Percentiles rank a stretch among this genome's conserved stretches.
Evolutionary conservation across 2,888 invertebrate species (phyloP).

Genomic region (Leucania comma): DNA sequence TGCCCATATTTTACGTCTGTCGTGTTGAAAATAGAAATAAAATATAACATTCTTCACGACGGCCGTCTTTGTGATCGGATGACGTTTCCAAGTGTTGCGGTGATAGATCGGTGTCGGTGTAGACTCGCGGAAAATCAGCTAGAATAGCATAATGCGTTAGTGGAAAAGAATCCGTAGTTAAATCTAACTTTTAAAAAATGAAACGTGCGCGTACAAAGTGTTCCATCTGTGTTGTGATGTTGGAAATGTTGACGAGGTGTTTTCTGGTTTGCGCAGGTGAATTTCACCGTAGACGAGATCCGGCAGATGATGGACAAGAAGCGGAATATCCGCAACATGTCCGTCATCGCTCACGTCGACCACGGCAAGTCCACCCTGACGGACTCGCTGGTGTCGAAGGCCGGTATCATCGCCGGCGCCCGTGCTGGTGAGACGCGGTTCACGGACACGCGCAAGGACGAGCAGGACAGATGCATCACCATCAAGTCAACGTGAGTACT

Average conservation of each 20-base stretch:
- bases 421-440: conserved; percentile 99
- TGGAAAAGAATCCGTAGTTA: conserved; percentile 13
- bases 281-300: conserved; percentile 99
- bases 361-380: conserved; percentile 99
- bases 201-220: conserved; percentile 80
- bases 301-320: conserved; percentile 99
- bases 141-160: conserved; percentile 16
- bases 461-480: conserved; percentile 99
- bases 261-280: conserved; percentile 95
- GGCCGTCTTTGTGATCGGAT: conserved; percentile 83
- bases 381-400: conserved; percentile 99
- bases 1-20: conserved; percentile 79
- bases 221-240: conserved; percentile 80
- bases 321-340: conserved; percentile 99
- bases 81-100: conserved; percentile 85
- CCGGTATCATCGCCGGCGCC: conserved; percentile 99
- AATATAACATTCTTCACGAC: conserved; percentile 72
- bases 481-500: conserved; percentile 99
- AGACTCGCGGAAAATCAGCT: conserved; percentile 41
- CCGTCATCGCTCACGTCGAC: conserved; percentile 99
- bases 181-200: conserved; percentile 64
- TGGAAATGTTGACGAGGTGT: conserved; percentile 77
- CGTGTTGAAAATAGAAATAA: conserved; percentile 67
- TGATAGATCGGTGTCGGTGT: conserved; percentile 74
- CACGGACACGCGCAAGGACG: conserved; percentile 99